phyloP scores from a whole-genome alignment of 2,888 invertebrate species.

The Limnephilus marmoratus region DNA sequence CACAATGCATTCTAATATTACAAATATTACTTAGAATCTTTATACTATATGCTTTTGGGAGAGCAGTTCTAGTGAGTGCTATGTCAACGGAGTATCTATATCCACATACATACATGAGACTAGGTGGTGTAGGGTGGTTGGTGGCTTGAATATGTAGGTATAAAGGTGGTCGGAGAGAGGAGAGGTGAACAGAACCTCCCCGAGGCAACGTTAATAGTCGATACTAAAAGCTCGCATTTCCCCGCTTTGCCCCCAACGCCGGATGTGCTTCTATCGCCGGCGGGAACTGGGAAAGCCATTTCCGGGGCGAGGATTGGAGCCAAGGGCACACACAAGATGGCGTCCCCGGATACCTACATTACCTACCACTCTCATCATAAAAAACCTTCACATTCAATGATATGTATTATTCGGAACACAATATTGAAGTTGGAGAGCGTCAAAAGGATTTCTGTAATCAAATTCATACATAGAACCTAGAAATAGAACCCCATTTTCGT shows the following conservation, averaged over 20 bases:
- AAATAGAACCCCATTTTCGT: too few relatives aligned
- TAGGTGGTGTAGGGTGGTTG: not conserved
- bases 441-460: not conserved
- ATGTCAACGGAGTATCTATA: not conserved
- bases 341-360: not conserved
- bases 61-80: not conserved
- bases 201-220: slow-evolving; percentile 58
- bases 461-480: too few relatives aligned
- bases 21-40: not conserved
- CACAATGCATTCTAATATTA: too few relatives aligned
- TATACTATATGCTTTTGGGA: not conserved
- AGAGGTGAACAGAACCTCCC: slow-evolving; percentile 9
- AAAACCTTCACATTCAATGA: not conserved
- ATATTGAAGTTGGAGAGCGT: not conserved
- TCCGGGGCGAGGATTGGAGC: slow-evolving; percentile 59
- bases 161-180: not conserved
- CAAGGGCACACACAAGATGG: slow-evolving; percentile 50
- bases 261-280: slow-evolving; percentile 61
- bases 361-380: not conserved
- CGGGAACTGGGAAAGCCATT: slow-evolving; percentile 65
- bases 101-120: not conserved
- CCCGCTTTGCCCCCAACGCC: slow-evolving; percentile 48
- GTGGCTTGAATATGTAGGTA: not conserved
- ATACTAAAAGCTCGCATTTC: slow-evolving; percentile 64
- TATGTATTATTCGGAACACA: not conserved